Percentiles rank a stretch among this genome's conserved stretches.
Evolutionary conservation across 1,140 invertebrate genomes (phyloP).

Genomic region (Drosophila ogumai): DNA sequence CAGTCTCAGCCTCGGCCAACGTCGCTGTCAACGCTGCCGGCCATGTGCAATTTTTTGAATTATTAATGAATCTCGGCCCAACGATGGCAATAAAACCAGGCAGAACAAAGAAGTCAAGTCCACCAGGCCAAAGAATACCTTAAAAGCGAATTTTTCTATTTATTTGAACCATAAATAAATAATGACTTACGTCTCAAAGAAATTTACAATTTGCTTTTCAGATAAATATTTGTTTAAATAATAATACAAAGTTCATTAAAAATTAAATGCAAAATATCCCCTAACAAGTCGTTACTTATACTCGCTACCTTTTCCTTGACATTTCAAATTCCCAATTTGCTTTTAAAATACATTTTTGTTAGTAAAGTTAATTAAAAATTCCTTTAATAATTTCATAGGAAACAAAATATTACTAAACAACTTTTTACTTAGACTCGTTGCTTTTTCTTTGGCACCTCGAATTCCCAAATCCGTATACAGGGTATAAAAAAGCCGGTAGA

Average conservation of each 20-base stretch:
- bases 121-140: slow-evolving; percentile 5
- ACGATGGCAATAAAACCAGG: slow-evolving; percentile 40
- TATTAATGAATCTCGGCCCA: slow-evolving; percentile 78
- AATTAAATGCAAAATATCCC: not conserved
- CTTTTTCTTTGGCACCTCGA: not conserved
- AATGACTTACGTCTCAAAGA: not conserved
- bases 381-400: not conserved
- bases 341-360: no score
- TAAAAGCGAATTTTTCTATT: no score
- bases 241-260: not conserved
- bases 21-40: slow-evolving; percentile 62
- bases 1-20: slow-evolving; percentile 39
- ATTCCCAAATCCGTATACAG: not conserved
- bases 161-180: not conserved
- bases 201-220: not conserved
- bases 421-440: not conserved
- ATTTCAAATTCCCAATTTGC: not conserved
- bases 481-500: slow-evolving; percentile 10
- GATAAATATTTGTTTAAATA: not conserved
- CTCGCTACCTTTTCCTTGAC: not conserved
- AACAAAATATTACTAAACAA: not conserved
- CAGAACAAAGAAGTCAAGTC: slow-evolving; percentile 6
- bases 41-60: slow-evolving; percentile 81
- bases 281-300: not conserved
- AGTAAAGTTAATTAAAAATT: no score